Evolutionary conservation across 1,140 invertebrate species (phyloP), one percentile per base, ranked within the genome.

Genomic region (Rhagoletis pomonella): DNA sequence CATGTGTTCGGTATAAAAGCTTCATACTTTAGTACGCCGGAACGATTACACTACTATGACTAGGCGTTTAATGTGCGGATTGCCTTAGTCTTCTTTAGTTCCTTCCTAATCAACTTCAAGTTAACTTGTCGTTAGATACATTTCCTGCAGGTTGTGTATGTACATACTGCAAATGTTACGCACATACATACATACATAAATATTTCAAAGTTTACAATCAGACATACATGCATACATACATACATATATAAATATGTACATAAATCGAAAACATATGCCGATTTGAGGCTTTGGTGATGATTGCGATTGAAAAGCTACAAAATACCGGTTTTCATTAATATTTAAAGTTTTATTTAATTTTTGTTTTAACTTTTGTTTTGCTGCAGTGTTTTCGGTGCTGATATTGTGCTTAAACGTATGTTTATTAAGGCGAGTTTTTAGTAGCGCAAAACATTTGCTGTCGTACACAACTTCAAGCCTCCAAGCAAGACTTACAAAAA

Each of bases 351-450:
- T 55, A 47, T 29, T 10, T 7, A 9, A 55, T 55, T 58, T 81
- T 81, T 81, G 14, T 81, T 77, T 77, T 2, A 50, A 50, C 14
- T 81, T 29, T 55, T 81, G 73, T 55, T 81, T 81, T 81, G 73
- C 73, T 81, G 17, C 17, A 4, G 17, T 55, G 47, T 58, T 81
- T 81, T 55, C 47, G 44, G 9, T 9, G 73, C 47, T 55, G 47
- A 5, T 81, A 55, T 81, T 58, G 47, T n/a, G 73, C 73, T 19
- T 81, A 81, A 81, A 50, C 47, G 47, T 19, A 47, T 81, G 73
- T 81, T 81, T 81, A 81, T 55, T 81, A 81, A 81, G 73, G 17
- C 73, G n/a, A 55, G 73, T 81, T 55, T 81, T 81, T 81, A 81
- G 73, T 81, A 55, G 47, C 73, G 7, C n/a, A 9, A 12, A 81